Base-by-base conservation (phyloP, 2,888 invertebrate genomes). In the Erynnis tages region DNA sequence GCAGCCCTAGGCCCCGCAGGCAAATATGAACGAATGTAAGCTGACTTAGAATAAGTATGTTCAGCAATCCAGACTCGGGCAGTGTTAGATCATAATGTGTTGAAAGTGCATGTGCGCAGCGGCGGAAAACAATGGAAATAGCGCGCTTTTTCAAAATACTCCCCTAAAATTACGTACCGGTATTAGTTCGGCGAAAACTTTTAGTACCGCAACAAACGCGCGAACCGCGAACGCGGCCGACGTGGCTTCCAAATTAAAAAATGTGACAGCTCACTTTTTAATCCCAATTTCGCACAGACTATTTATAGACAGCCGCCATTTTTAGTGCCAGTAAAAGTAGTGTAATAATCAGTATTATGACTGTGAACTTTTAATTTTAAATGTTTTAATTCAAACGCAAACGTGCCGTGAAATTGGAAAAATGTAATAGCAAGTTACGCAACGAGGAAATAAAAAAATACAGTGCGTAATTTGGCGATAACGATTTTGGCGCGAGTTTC, bases 21-120 rank as follows among this genome's bases (percentile, higher is more conserved):
- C 89, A 88, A 89, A 89, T 89, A 89, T 89, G 89, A 89, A 89
- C 89, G 89, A 89, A 88, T 89, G 89, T 89, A 84, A 89, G 88
- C 88, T 88, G 89, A 89, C 87, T 89, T 89, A 89, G 89, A 89
- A 89, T 89, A 89, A 87, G 89, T 89, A 82, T 88, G 89, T 89
- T 85, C 89, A 84, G 85, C 88, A 86, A 89, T 87, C 85, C 85
- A 82, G 82, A 80, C 76, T 76, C 81, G 72, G 85, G 80, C 89
- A 89, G 89, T 89, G 89, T 89, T 89, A 89, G 89, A 87, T 89
- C 89, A 89, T 88, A 86, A 86, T 87, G 88, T 89, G 89, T 82
- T 82, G 86, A 87, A 88, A 88, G 82, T 74, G 80, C 89, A 81
- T 86, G 87, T 79, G 88, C 85, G 86, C 84, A 73, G 75, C 78